A percentile compares a stretch with the other conserved stretches of the same genome.
Evolutionary conservation across 2,113 vertebrate genomes (phyloP).

Genomic region (Galbula dea): DNA sequence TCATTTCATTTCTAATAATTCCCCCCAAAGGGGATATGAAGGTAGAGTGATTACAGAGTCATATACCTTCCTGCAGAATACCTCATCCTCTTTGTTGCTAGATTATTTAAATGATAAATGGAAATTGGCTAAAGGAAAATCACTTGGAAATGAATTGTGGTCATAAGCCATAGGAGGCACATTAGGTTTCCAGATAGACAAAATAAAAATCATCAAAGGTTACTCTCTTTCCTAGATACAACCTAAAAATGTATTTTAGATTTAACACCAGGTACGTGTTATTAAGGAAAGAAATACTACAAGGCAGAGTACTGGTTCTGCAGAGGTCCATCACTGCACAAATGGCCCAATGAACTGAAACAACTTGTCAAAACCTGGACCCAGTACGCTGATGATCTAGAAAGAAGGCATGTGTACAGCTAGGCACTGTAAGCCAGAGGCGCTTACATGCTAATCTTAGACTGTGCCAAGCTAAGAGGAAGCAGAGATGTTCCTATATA

Average conservation of each 20-base stretch:
- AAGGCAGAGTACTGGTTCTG: background rate
- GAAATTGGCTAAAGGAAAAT: conserved; percentile 52
- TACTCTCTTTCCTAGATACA: background rate
- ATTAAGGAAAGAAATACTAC: background rate
- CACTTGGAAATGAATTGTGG: conserved; percentile 49
- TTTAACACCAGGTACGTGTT: background rate
- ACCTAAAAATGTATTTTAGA: background rate
- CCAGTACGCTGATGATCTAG: background rate
- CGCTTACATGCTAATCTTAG: conserved; percentile 7
- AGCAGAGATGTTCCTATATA: background rate
- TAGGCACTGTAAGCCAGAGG: background rate
- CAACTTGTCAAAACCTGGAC: background rate
- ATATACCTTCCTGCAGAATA: conserved; percentile 36
- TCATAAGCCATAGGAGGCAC: conserved; percentile 43
- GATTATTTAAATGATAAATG: conserved; percentile 67
- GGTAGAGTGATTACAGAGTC: conserved; percentile 52
- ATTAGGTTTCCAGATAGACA: conserved; percentile 50
- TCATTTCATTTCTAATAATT: conserved; percentile 53
- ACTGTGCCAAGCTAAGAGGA: background rate
- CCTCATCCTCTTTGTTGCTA: conserved; percentile 52
- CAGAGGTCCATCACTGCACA: background rate
- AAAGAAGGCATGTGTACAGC: background rate
- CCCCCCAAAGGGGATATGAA: conserved; percentile 55
- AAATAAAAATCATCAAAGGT: conserved; percentile 42
- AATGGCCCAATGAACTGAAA: background rate